Conservation (phyloP, 2,797 vertebrate species). For the Dromococcyx pavoninus region DNA sequence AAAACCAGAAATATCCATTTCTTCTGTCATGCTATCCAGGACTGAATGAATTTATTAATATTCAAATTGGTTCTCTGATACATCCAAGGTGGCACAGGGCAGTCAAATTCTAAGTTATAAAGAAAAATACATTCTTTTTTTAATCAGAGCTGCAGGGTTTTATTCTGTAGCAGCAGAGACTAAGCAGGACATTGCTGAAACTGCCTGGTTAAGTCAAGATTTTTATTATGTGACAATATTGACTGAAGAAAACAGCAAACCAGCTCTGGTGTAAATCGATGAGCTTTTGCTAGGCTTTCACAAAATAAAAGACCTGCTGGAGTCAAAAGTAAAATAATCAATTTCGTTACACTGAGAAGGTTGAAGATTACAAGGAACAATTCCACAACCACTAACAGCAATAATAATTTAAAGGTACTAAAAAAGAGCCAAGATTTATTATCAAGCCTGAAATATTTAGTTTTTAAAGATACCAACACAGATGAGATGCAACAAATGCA, state of each 20-base stretch:
- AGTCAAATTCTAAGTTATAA: not conserved
- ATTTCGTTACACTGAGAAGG: constrained; percentile 11
- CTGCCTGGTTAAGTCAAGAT: constrained; percentile 24
- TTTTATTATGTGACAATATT: constrained; percentile 61
- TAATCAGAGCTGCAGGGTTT: not conserved
- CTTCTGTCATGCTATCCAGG: not conserved
- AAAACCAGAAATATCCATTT: not conserved
- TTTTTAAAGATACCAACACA: not conserved
- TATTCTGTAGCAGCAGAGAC: not conserved
- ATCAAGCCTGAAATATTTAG: not conserved
- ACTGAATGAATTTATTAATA: not conserved
- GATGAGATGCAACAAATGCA: not conserved
- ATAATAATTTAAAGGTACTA: not conserved
- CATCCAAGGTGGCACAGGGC: not conserved
- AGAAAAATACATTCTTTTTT: not conserved
- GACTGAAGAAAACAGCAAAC: constrained; percentile 61
- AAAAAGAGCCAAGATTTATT: not conserved
- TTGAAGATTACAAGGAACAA: constrained; percentile 10
- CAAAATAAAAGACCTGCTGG: constrained; percentile 61
- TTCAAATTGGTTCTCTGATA: not conserved
- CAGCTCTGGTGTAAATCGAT: constrained; percentile 51
- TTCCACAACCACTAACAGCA: not conserved
- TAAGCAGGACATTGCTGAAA: not conserved
- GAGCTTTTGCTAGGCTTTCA: constrained; percentile 57
- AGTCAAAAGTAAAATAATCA: constrained; percentile 63